phyloP scores from a whole-genome alignment of 2,797 vertebrate genomes.

The Periophthalmus magnuspinnatus region DNA sequence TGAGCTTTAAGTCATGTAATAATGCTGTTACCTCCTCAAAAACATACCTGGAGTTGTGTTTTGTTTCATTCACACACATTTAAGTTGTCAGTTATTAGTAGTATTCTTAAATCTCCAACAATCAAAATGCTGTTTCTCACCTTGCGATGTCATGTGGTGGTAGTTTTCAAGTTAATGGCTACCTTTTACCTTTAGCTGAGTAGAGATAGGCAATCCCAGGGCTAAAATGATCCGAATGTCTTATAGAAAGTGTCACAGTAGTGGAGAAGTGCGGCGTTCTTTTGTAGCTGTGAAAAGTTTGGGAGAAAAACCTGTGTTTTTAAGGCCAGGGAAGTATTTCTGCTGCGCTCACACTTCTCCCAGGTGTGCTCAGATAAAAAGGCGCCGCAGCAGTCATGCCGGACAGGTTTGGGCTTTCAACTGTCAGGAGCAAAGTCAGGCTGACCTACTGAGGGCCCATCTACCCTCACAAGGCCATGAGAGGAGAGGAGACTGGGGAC shows the following conservation, averaged over 20 bases:
- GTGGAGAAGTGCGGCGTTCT: not conserved
- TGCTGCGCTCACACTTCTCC: slow-evolving; percentile 14
- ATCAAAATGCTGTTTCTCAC: no score
- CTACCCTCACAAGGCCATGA: slow-evolving; percentile 46
- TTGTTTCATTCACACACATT: no score
- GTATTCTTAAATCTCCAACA: no score
- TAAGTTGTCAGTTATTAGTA: no score
- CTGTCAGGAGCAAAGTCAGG: slow-evolving; percentile 35
- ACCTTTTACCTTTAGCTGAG: no score
- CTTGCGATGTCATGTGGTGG: no score
- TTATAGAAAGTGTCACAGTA: not conserved
- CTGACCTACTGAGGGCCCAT: slow-evolving; percentile 41
- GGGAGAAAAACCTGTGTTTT: slow-evolving; percentile 9
- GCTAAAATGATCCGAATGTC: no score
- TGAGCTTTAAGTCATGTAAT: no score
- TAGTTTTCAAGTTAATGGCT: no score
- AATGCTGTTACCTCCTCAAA: no score
- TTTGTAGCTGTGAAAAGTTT: not conserved
- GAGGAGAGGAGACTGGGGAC: slow-evolving; percentile 15
- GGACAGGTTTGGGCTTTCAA: slow-evolving; percentile 47
- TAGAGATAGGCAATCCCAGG: no score
- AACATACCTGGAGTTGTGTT: no score
- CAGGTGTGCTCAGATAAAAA: slow-evolving; percentile 41
- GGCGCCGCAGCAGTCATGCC: slow-evolving; percentile 25
- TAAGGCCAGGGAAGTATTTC: slow-evolving; percentile 17